Evolutionary conservation across 1,140 invertebrate genomes (phyloP).

Genomic region (Spodoptera frugiperda): DNA sequence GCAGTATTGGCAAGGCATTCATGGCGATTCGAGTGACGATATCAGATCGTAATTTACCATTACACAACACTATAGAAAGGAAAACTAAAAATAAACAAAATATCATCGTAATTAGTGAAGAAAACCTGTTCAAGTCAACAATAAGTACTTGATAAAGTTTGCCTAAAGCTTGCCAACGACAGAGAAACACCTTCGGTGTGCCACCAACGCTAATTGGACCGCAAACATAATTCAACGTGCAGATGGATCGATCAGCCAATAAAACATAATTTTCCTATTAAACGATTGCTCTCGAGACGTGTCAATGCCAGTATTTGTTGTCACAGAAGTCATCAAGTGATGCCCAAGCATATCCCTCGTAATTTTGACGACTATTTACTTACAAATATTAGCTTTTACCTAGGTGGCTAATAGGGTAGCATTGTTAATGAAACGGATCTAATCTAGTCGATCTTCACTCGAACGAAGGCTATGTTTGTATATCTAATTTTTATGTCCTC

Average conservation of each 20-base stretch:
- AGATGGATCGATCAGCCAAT: conserved; percentile 14
- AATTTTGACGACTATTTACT: not conserved
- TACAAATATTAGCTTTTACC: not conserved
- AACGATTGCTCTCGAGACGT: conserved; percentile 19
- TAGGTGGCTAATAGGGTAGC: not conserved
- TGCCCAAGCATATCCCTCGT: conserved; percentile 1
- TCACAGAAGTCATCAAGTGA: not conserved
- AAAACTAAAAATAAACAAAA: conserved; percentile 26
- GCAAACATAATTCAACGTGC: conserved; percentile 46
- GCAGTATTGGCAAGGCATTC: not conserved
- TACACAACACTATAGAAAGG: conserved; percentile 10
- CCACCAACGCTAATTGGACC: conserved; percentile 50
- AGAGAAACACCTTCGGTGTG: conserved; percentile 3
- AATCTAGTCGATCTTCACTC: not conserved
- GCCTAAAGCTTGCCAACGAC: not conserved
- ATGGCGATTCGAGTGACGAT: not conserved
- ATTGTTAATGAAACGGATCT: too few species aligned
- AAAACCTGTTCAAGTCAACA: not conserved
- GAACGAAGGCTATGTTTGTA: not conserved
- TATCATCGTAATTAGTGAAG: not conserved
- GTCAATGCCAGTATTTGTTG: conserved; percentile 25
- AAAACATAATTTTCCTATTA: conserved; percentile 34
- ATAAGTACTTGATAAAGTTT: not conserved
- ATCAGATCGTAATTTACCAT: not conserved
- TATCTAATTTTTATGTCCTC: too few species aligned